A percentile compares a stretch with the other conserved stretches of the same genome.
Conservation (phyloP, 2,888 invertebrate species). For the Drosophila kanekoi region DNA sequence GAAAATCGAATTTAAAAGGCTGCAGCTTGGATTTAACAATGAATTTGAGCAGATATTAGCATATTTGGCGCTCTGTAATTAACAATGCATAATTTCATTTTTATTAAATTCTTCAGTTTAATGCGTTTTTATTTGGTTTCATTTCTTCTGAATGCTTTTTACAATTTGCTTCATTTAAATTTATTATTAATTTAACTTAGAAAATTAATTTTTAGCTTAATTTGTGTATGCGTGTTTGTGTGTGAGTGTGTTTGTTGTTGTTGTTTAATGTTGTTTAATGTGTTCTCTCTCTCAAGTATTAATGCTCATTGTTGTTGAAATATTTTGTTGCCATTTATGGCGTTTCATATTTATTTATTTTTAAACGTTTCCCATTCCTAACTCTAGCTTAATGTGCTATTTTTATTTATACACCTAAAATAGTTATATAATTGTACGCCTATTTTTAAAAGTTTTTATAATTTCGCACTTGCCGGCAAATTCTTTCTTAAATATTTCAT, state of each 20-base stretch:
- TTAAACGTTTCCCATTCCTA: constrained; percentile 54
- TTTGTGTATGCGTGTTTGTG: constrained; percentile 18
- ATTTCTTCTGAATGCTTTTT: constrained; percentile 66
- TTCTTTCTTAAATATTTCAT: constrained; percentile 47
- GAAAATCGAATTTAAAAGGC: constrained; percentile 4
- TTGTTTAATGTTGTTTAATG: constrained; percentile 11
- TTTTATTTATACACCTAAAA: constrained; percentile 62
- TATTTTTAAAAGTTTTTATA: constrained; percentile 30
- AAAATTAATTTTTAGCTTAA: constrained; percentile 50
- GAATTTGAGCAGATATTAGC: constrained; percentile 24
- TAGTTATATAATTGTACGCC: constrained; percentile 47
- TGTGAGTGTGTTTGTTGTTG: not conserved
- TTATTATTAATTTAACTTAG: constrained; percentile 58
- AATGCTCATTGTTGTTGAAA: constrained; percentile 56
- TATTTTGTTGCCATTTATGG: constrained; percentile 45
- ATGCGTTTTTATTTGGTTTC: constrained; percentile 68
- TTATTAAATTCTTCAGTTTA: constrained; percentile 78
- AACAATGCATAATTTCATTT: constrained; percentile 56
- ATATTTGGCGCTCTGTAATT: constrained; percentile 7
- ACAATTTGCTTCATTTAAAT: constrained; percentile 57
- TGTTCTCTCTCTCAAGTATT: constrained; percentile 47
- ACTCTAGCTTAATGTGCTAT: constrained; percentile 51
- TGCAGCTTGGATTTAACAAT: constrained; percentile 33
- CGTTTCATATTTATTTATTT: constrained; percentile 41
- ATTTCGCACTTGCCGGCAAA: constrained; percentile 33